phyloP scores from a whole-genome alignment of 2,113 vertebrate species.

The Pangasianodon gigas region DNA sequence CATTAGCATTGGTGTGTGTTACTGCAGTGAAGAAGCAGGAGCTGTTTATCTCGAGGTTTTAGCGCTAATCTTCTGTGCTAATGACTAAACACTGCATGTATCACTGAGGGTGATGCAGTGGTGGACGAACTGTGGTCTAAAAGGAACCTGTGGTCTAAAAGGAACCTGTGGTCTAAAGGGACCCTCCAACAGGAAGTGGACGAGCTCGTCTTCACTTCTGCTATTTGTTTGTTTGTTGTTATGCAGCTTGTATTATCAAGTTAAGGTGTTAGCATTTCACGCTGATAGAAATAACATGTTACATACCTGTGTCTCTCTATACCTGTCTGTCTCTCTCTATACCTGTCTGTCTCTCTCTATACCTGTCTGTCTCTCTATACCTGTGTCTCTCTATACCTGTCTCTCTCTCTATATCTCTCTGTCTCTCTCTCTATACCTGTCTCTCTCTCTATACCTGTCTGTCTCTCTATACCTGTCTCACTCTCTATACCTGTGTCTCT shows the following conservation, averaged over 20 bases:
- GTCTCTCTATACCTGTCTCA: too few species aligned
- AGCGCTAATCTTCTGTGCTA: background rate
- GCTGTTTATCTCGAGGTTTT: background rate
- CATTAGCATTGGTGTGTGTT: background rate
- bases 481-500: too few species aligned
- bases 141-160: background rate
- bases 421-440: background rate
- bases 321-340: background rate
- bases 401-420: background rate
- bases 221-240: constrained; percentile 2
- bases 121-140: background rate
- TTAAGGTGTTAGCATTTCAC: background rate
- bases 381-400: background rate
- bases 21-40: background rate
- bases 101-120: background rate
- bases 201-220: background rate
- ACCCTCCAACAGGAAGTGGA: background rate
- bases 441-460: background rate
- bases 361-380: background rate
- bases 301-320: background rate
- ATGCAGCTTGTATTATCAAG: background rate
- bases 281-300: background rate
- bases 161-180: too few species aligned
- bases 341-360: too few species aligned
- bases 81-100: background rate